Percentiles rank a stretch among this genome's conserved stretches.
Conservation (phyloP, 2,113 vertebrate species). For the Chaetura pelagica region DNA sequence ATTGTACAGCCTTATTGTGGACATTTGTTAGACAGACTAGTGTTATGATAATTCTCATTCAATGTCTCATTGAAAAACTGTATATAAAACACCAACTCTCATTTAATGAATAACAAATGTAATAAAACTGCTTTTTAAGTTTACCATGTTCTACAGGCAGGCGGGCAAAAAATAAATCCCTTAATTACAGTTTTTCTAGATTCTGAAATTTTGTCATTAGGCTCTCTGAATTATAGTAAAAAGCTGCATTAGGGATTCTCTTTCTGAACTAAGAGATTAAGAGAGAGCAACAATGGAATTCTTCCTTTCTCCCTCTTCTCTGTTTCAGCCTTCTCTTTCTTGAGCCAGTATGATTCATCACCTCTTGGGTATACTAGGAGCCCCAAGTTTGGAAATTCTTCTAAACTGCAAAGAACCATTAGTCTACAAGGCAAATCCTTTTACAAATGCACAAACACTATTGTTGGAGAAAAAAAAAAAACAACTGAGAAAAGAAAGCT, state of each 20-base stretch:
- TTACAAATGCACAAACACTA: neutral
- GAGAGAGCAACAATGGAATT: constrained; percentile 2
- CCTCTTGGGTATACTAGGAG: constrained; percentile 30
- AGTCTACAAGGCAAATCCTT: constrained; percentile 29
- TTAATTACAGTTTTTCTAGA: neutral
- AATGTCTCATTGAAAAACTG: neutral
- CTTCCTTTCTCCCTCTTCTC: neutral
- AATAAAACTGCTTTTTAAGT: neutral
- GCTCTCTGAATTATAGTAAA: neutral
- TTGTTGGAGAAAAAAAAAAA: constrained; percentile 19
- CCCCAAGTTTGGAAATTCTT: constrained; percentile 67
- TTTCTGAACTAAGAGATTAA: neutral
- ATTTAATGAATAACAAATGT: neutral
- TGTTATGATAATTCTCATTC: neutral
- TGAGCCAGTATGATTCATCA: constrained; percentile 51
- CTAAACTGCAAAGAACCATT: constrained; percentile 25
- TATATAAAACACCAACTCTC: neutral
- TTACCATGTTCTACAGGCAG: neutral
- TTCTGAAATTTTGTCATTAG: neutral
- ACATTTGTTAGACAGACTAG: neutral
- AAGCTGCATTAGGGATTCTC: neutral
- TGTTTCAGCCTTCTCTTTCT: neutral
- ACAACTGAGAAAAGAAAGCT: neutral
- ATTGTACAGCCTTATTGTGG: neutral
- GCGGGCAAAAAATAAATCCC: neutral